Conservation (phyloP, 2,888 invertebrate genomes). For the Acronicta alni region DNA sequence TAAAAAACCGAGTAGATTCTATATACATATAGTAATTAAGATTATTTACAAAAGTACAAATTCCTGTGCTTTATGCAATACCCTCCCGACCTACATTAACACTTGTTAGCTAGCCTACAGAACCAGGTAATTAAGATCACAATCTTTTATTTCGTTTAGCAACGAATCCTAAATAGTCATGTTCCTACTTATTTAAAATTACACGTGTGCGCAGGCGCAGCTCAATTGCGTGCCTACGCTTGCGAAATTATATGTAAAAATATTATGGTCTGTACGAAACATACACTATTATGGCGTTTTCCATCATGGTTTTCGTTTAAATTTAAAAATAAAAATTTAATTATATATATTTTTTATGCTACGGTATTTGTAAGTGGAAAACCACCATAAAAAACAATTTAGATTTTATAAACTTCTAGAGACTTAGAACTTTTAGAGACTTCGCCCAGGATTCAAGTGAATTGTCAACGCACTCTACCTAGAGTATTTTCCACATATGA, state of each 20-base stretch:
- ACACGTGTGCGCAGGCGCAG: conserved; percentile 14
- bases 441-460: too few species aligned
- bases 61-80: conserved; percentile 54
- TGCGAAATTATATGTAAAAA: conserved; percentile 4
- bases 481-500: not conserved
- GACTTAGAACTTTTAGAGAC: too few species aligned
- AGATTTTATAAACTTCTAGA: too few species aligned
- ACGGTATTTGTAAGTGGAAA: too few species aligned
- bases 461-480: too few species aligned
- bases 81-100: conserved; percentile 57
- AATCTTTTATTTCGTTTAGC: conserved; percentile 62
- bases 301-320: too few species aligned
- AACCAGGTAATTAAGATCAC: conserved; percentile 62
- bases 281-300: not conserved
- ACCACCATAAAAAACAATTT: too few species aligned
- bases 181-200: conserved; percentile 39
- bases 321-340: too few species aligned
- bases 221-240: not conserved
- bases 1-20: too few species aligned
- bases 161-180: conserved; percentile 53
- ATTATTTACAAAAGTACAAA: conserved; percentile 40
- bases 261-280: not conserved
- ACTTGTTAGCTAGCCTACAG: conserved; percentile 50
- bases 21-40: not conserved
- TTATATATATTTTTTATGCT: too few species aligned